Percentiles rank a stretch among this genome's conserved stretches.
phyloP scores from a whole-genome alignment of 2,888 invertebrate species.

The Ctenicera cuprea region DNA sequence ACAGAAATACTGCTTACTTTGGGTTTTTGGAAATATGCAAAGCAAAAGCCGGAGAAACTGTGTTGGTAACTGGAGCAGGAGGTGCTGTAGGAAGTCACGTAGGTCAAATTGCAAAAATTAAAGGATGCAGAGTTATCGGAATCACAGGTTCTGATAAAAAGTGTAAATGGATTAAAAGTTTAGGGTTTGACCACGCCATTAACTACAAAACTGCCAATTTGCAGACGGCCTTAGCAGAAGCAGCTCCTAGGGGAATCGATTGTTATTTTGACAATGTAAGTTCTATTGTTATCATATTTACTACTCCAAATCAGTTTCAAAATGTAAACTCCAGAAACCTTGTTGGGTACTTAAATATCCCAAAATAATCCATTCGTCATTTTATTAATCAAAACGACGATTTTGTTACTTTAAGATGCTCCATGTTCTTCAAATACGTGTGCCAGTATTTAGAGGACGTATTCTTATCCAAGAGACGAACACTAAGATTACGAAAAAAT shows the following conservation, averaged over 20 bases:
- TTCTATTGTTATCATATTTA: constrained; percentile 37
- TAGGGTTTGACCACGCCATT: constrained; percentile 81
- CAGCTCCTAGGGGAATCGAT: constrained; percentile 83
- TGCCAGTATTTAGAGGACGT: too few relatives aligned
- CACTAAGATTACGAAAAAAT: too few relatives aligned
- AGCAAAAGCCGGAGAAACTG: constrained; percentile 83
- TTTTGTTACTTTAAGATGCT: too few relatives aligned
- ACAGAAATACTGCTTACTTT: constrained; percentile 84
- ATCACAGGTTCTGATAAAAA: constrained; percentile 83
- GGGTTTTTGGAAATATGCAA: constrained; percentile 83
- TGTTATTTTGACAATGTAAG: constrained; percentile 87
- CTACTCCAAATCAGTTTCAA: too few relatives aligned
- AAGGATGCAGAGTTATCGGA: constrained; percentile 82
- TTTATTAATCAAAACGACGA: too few relatives aligned
- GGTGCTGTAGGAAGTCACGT: constrained; percentile 87
- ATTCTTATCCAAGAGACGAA: too few relatives aligned
- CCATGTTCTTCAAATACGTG: too few relatives aligned
- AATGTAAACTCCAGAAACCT: too few relatives aligned
- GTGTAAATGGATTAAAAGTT: constrained; percentile 80
- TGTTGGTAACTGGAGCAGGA: constrained; percentile 84
- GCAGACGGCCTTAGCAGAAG: constrained; percentile 74
- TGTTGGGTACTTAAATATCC: too few relatives aligned
- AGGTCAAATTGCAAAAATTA: constrained; percentile 86
- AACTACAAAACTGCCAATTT: constrained; percentile 82
- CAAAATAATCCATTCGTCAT: too few relatives aligned